Conservation (phyloP, 2,888 invertebrate genomes). For the Cryptops parisi region DNA sequence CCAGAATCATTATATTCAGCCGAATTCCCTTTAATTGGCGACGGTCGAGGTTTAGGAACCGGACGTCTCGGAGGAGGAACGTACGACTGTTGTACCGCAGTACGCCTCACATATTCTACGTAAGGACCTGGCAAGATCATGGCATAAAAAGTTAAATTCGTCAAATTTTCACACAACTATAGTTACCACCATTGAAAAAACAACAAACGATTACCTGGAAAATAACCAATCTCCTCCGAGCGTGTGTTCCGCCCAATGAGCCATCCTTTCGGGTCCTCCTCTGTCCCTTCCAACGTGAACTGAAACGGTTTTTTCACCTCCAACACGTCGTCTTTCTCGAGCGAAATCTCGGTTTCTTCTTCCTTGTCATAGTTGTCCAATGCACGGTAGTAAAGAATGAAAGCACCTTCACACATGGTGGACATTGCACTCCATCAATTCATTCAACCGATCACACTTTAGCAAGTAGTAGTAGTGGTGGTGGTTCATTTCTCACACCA, state of each 20-base stretch:
- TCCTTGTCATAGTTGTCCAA: constrained; percentile 18
- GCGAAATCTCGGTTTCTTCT: constrained; percentile 19
- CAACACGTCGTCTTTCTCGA: constrained; percentile 35
- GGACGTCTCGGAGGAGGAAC: constrained; percentile 18
- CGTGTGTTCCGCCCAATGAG: constrained; percentile 34
- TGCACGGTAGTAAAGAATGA: constrained; percentile 19
- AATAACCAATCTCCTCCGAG: constrained; percentile 33
- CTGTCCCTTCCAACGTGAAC: constrained; percentile 22
- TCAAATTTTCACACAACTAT: no score
- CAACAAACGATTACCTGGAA: constrained; percentile 28
- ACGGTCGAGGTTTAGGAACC: constrained; percentile 18
- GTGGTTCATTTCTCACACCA: neutral
- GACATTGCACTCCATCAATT: no score
- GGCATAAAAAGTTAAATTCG: neutral
- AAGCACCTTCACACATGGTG: constrained; percentile 1
- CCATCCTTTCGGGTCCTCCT: constrained; percentile 30
- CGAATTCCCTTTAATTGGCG: constrained; percentile 26
- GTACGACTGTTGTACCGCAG: constrained; percentile 14
- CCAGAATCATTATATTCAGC: constrained; percentile 22
- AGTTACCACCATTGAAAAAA: neutral
- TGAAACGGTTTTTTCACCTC: constrained; percentile 28
- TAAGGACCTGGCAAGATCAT: constrained; percentile 6
- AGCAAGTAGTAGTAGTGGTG: no score
- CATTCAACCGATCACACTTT: no score
- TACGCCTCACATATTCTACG: constrained; percentile 18